Evolutionary conservation across 1,140 invertebrate species (phyloP).

Genomic region (Penaeus japonicus): DNA sequence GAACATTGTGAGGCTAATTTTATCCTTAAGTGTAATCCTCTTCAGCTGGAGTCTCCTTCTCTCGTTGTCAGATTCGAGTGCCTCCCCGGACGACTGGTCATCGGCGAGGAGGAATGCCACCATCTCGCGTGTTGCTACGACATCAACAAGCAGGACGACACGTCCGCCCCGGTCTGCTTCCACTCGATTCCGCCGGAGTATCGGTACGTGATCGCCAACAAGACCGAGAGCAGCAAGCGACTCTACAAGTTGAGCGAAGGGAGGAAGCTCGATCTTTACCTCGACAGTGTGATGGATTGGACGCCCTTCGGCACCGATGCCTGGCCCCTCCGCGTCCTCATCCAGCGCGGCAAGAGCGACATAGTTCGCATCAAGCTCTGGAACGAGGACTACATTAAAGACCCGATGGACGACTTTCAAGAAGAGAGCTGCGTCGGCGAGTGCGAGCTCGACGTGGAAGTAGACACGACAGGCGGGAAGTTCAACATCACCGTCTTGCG

Average conservation of each 20-base stretch:
- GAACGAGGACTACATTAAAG: slow-evolving; percentile 11
- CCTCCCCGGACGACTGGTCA: background rate
- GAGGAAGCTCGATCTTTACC: background rate
- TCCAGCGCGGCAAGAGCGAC: slow-evolving; percentile 32
- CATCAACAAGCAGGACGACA: background rate
- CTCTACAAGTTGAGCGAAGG: background rate
- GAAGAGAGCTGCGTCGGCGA: background rate
- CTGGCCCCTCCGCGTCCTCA: slow-evolving; percentile 9
- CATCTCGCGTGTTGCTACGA: slow-evolving; percentile 40
- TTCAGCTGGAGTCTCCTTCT: background rate
- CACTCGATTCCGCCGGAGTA: slow-evolving; percentile 52
- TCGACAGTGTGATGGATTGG: background rate
- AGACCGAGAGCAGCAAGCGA: background rate
- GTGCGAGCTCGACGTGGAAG: slow-evolving; percentile 22
- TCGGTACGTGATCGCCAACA: slow-evolving; percentile 20
- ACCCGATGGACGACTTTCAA: background rate
- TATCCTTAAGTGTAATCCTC: too few relatives aligned
- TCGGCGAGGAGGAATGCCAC: slow-evolving; percentile 1
- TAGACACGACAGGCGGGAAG: slow-evolving; percentile 11
- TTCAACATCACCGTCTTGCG: slow-evolving; percentile 50
- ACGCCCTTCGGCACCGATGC: slow-evolving; percentile 22
- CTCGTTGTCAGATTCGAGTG: slow-evolving; percentile 58
- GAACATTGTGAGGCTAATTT: too few relatives aligned
- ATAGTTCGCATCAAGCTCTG: slow-evolving; percentile 20
- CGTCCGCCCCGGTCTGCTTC: slow-evolving; percentile 35